Percentiles rank a stretch among this genome's conserved stretches.
These are phyloP conservation scores for Ylistrum balloti DNA, from an alignment of 1,140 invertebrate species.

Conservation along the genomic window DNA sequence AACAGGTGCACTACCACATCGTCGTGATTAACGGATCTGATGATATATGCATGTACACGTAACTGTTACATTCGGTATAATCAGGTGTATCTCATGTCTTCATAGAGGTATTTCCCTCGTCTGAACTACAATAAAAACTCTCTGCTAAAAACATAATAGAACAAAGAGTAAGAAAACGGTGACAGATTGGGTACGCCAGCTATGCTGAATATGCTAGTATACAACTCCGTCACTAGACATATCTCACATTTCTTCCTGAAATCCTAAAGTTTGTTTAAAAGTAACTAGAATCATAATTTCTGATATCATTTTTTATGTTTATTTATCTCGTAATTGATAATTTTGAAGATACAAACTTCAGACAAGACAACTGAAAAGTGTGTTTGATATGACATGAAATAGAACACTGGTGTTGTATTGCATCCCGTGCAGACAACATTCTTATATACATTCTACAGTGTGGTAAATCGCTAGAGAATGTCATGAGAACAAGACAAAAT, in stretches of 20 bases:
- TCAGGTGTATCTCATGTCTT: not conserved
- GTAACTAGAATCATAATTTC: no score
- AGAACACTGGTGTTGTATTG: no score
- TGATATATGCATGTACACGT: not conserved
- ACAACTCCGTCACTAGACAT: no score
- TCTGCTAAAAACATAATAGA: not conserved
- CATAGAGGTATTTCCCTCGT: not conserved
- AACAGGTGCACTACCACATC: not conserved
- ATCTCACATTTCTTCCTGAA: no score
- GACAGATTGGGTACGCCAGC: not conserved
- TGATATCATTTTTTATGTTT: no score
- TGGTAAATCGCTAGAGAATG: not conserved
- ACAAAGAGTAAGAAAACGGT: no score
- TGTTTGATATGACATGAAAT: no score
- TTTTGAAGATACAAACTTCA: no score
- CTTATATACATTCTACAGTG: constrained; percentile 3
- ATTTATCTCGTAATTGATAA: no score
- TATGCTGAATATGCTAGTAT: not conserved
- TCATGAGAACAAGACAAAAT: not conserved
- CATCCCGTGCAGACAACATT: not conserved
- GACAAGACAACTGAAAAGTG: no score
- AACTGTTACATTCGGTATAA: not conserved
- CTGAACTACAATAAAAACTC: not conserved
- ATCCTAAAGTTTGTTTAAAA: no score
- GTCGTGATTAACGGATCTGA: not conserved